phyloP scores from a whole-genome alignment of 2,797 vertebrate species.

The Poecile montanus region DNA sequence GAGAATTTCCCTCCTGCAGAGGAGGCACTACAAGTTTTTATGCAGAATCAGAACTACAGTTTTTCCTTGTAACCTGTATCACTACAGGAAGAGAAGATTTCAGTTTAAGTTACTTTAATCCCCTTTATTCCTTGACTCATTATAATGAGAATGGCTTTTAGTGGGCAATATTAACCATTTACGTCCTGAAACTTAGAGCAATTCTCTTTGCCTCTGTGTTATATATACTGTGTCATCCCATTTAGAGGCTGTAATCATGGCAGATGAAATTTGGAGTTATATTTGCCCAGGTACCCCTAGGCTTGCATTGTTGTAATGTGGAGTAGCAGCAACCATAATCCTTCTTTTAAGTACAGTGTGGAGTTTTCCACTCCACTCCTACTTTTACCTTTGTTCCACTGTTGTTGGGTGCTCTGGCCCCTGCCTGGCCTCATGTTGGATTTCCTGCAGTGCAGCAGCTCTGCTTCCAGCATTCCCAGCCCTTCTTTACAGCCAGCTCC shows the following conservation, averaged over 20 bases:
- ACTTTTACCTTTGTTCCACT: background rate
- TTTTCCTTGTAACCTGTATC: background rate
- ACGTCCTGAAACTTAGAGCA: background rate
- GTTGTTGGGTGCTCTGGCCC: background rate
- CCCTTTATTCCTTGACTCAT: background rate
- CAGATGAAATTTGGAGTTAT: background rate
- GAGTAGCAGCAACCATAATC: background rate
- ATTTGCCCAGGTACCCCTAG: background rate
- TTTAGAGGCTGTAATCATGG: background rate
- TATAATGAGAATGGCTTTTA: background rate
- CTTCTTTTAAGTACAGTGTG: background rate
- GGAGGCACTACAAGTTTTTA: background rate
- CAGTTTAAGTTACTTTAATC: background rate
- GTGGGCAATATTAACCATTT: background rate
- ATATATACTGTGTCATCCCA: background rate
- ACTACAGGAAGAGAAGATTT: background rate
- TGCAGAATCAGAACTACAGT: background rate
- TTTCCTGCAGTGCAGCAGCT: background rate
- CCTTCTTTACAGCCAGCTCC: background rate
- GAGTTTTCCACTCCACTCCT: background rate
- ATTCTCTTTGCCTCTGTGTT: background rate
- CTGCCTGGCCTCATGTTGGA: background rate
- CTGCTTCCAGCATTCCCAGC: background rate
- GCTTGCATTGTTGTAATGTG: background rate
- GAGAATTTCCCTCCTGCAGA: background rate